Evolutionary conservation across 1,140 invertebrate species (phyloP).

Genomic region (Tetragnatha versicolor): DNA sequence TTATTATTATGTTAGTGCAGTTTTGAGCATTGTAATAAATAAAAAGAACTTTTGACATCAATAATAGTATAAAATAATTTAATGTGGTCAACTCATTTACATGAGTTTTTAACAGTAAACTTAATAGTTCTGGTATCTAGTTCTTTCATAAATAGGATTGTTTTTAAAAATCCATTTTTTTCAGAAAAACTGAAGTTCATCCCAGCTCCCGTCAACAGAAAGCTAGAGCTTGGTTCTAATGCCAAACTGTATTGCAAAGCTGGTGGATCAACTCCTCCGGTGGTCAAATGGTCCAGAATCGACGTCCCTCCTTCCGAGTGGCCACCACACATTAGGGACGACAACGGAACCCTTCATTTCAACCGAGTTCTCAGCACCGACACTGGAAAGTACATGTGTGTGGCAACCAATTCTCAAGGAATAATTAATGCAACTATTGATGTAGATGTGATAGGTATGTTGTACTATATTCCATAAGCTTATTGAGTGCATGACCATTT

Average conservation of each 20-base stretch:
- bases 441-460: conserved; percentile 84
- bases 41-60: too few species aligned
- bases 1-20: too few species aligned
- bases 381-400: conserved; percentile 72
- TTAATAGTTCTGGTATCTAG: too few species aligned
- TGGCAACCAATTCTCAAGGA: conserved; percentile 79
- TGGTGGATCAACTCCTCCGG: conserved; percentile 76
- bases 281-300: conserved; percentile 81
- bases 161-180: too few species aligned
- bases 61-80: too few species aligned
- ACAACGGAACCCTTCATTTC: conserved; percentile 87
- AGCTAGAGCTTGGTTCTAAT: conserved; percentile 79
- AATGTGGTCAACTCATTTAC: too few species aligned
- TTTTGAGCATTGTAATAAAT: too few species aligned
- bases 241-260: conserved; percentile 83
- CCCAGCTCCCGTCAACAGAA: conserved; percentile 78
- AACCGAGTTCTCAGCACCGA: conserved; percentile 77
- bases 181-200: conserved; percentile 83
- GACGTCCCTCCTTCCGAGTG: conserved; percentile 68
- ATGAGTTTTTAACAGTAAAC: too few species aligned
- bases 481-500: too few species aligned
- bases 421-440: conserved; percentile 84
- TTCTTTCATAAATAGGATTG: too few species aligned
- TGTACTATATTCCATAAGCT: too few species aligned
- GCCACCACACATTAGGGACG: conserved; percentile 76